Evolutionary conservation across 2,888 invertebrate species (phyloP), one percentile per base, ranked within the genome.

Genomic region (Mayetiola destructor): DNA sequence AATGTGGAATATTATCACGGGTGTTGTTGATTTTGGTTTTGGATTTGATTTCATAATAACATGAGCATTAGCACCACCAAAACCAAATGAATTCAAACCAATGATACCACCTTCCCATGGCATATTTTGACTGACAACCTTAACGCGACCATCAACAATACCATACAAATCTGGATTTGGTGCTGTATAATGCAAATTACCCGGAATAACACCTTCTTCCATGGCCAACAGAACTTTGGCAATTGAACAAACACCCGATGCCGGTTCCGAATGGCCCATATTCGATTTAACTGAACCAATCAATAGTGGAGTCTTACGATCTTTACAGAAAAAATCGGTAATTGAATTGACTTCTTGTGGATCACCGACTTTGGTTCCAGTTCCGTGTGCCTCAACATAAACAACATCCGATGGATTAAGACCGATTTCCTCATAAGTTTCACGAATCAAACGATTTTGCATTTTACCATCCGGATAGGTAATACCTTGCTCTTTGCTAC

Each of bases 321-420:
- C 83, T 68, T 84, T 82, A 74, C 93, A 94, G 75, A 94, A 93
- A 60, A 91, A 79, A 61, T 92, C 89, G 0, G 88, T 86, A 63
- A 99, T 92, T 0, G 94, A 87, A 70, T 95, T 94, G 3, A 94
- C 84, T 75, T 99, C 99, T 69, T 96, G 91, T 1, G 96, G 96
- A 75, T 99, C 99, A n/a, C 97, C 95, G 40, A 85, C 87, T 77
- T 95, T 95, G 10, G 97, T 99, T 59, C 97, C 99, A 20, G 97
- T 99, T 57, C 97, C 97, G 73, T 99, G 99, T 56, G 96, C 94
- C 74, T 99, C 99, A 2, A 99, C 86, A 71, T 96, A 99, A 3
- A 75, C 76, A 0, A 99, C 88, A 57, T 88, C 84, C 55, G 75
- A 70, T 4, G 97, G 96, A 64, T 86, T 81, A 56, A 99, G 71